Evolutionary conservation across 2,888 invertebrate species (phyloP).

Genomic region (Aporophyla nigra): DNA sequence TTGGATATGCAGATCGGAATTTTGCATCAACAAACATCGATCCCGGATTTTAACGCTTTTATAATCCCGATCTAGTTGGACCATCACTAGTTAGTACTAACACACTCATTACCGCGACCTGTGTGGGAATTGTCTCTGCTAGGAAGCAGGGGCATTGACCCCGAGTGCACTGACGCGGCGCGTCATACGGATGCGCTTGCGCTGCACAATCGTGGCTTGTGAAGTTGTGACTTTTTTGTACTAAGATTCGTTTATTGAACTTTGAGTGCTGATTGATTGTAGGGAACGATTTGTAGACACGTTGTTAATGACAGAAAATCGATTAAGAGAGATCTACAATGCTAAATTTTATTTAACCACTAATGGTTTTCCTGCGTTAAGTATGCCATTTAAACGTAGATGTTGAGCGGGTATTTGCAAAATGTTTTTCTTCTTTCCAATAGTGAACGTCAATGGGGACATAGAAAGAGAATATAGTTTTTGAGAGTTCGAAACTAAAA

Average conservation of each 20-base stretch:
- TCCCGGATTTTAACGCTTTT: background rate
- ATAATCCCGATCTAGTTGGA: constrained; percentile 23
- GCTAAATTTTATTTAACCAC: background rate
- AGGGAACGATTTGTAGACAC: background rate
- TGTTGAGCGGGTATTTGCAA: background rate
- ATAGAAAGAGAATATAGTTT: background rate
- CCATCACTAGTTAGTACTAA: constrained; percentile 65
- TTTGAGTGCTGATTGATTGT: constrained; percentile 47
- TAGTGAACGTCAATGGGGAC: background rate
- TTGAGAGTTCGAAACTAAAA: background rate
- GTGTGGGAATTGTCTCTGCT: constrained; percentile 78
- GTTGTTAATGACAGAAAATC: constrained; percentile 2
- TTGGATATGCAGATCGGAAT: background rate
- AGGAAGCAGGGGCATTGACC: constrained; percentile 79
- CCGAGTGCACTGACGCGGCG: constrained; percentile 80
- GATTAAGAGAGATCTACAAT: background rate
- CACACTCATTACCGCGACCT: constrained; percentile 72
- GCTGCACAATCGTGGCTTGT: constrained; percentile 76
- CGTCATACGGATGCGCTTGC: constrained; percentile 82
- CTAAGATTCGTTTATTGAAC: constrained; percentile 68
- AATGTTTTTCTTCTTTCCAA: background rate
- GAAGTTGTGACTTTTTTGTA: constrained; percentile 65
- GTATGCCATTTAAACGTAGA: background rate
- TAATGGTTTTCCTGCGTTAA: background rate
- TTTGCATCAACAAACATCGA: background rate